Base-by-base conservation (phyloP, 1,140 invertebrate species). In the Hypsibius dujardini region DNA sequence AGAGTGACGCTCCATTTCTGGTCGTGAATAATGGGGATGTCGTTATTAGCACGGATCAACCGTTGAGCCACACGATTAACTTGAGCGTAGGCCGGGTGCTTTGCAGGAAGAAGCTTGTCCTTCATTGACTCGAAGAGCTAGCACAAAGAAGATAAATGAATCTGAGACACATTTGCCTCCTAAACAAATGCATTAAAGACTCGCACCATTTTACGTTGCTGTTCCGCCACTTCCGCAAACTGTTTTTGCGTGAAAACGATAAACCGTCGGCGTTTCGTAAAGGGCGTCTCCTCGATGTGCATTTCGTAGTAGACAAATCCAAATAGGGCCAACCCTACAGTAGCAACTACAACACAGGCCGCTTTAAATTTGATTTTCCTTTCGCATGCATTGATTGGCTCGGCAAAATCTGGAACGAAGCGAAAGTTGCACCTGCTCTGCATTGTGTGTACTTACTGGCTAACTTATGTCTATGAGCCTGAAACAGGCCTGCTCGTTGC, bases 231-330 rank as follows among this genome's bases (percentile, higher is more conserved):
- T 69, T 79, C 74, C 50, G 76, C 74, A 69, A 83, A 77, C 74
- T 85, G 82, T 12, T 82, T 75, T 72, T 77, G 72, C 40, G 77
- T 81, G 70, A 85, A 79, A 1, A 81, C 76, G 62, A 85, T 81
- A 72, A 85, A 85, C 70, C 83, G 76, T 70, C 76, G 76, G 71
- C 83, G 77, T 42, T 80, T 78, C 1, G 83, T 84, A 56, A 85
- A 74, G 12, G 84, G 83, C 67, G 82, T 79, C 47, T 75, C 77
- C 75, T 83, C 77, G 1, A 85, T 71, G 75, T 84, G 83, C n/a
- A 73, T 77, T 42, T 76, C 2, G 73, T 83, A 85, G 72, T 82
- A 83, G 12, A 77, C 56, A 28, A 72, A 45, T 15, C 69, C 72
- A 45, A 74, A 45, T 1, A 59, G 69, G 42, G 69, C 71, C 2